Evolutionary conservation across 23 tunicate genomes (phyloP).

Genomic region (Clavelina lepadiformis): DNA sequence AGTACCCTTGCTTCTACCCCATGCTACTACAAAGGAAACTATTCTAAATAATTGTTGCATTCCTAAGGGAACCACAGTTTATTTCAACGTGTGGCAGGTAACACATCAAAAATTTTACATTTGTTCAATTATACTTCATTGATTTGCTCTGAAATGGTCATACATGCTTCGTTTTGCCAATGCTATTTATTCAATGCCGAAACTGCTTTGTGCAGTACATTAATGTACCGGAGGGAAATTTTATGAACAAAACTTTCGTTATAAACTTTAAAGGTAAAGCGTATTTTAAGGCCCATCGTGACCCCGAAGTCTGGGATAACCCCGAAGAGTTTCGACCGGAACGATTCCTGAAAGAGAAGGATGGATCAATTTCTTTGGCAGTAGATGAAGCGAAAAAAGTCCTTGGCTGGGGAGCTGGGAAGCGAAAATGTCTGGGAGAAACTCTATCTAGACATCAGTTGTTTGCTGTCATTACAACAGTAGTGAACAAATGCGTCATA

Average conservation of each 20-base stretch:
- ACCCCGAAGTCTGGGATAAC: constrained; percentile 37
- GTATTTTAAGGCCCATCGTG: constrained; percentile 16
- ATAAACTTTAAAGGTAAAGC: no score
- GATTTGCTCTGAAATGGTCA: no score
- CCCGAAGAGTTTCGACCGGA: constrained; percentile 47
- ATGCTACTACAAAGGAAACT: constrained; percentile 15
- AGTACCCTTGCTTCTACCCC: constrained; percentile 32
- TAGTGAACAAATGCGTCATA: constrained; percentile 14
- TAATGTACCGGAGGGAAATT: no score
- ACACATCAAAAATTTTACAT: no score
- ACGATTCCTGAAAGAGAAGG: constrained; percentile 33
- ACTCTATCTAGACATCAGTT: constrained; percentile 29
- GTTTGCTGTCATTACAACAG: constrained; percentile 21
- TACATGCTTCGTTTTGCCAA: no score
- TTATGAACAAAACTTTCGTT: no score
- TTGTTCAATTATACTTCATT: no score
- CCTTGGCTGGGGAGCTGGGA: constrained; percentile 46
- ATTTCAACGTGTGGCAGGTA: constrained; percentile 38
- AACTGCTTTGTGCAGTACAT: no score
- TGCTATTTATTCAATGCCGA: no score
- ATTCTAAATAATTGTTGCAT: constrained; percentile 13
- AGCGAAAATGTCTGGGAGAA: constrained; percentile 27
- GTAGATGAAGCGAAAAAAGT: constrained; percentile 2
- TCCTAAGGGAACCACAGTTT: constrained; percentile 30
- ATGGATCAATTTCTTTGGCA: background rate